Percentiles rank a stretch among this genome's conserved stretches.
These are phyloP conservation scores for Tethya wilhelma DNA, from an alignment of 37 sponge, comb jelly and placozoan genomes.

Conservation along the genomic window DNA sequence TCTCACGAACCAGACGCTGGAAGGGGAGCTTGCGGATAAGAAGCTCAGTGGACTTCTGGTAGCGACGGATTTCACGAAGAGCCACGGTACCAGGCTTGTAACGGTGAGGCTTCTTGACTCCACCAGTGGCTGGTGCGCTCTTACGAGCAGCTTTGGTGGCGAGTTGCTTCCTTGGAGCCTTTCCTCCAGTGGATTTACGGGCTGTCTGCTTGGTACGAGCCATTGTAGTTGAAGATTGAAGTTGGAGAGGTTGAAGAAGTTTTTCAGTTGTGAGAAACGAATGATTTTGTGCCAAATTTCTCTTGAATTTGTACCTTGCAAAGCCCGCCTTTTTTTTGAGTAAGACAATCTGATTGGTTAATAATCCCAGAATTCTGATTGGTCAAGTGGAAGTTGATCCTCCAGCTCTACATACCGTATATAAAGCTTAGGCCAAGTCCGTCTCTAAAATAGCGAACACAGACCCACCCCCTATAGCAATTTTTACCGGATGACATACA, in stretches of 20 bases:
- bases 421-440: too few relatives aligned
- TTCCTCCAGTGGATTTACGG: constrained; percentile 92
- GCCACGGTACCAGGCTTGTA: constrained; percentile 95
- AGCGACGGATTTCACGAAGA: constrained; percentile 92
- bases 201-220: constrained; percentile 95
- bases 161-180: constrained; percentile 92
- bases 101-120: constrained; percentile 94
- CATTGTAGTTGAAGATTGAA: constrained; percentile 28
- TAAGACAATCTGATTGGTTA: constrained; percentile 4
- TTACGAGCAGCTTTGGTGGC: constrained; percentile 93
- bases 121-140: constrained; percentile 93
- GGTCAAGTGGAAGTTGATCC: constrained; percentile 21
- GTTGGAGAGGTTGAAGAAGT: too few relatives aligned
- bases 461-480: too few relatives aligned
- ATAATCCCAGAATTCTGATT: constrained; percentile 35
- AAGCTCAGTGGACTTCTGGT: constrained; percentile 93
- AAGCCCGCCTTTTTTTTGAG: constrained; percentile 6
- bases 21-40: constrained; percentile 92
- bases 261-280: not conserved
- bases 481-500: not conserved
- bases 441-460: too few relatives aligned
- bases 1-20: constrained; percentile 91
- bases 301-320: not conserved
- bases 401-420: too few relatives aligned
- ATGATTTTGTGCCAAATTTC: not conserved